Evolutionary conservation across 2,113 vertebrate genomes (phyloP), one percentile per base, ranked within the genome.

Genomic region (Numida meleagris): DNA sequence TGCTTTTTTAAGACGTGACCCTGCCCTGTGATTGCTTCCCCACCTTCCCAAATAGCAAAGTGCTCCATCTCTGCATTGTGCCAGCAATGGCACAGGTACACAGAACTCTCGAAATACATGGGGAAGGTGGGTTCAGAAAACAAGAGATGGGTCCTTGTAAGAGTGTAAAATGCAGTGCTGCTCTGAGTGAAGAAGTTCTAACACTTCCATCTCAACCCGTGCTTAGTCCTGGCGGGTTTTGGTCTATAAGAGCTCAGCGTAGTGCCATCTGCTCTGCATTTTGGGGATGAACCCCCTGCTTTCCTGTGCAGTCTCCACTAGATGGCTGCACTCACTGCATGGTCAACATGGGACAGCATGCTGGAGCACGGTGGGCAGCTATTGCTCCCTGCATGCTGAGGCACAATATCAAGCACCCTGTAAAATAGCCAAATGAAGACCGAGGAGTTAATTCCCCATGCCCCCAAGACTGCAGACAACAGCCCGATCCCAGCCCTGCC

Each of bases 21-120:
- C 78, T 84, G 62, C 67, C 58, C 67, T 27, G 17, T 6, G 25
- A 36, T 12, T 34, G 45, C 24, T 8, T 58, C 33, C 18, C 33
- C 24, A 10, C 34, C 14, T 67, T 61, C 27, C 42, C 4, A 7
- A 7, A 55, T 63, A 74, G 61, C 48, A 59, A 65, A 91, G 27
- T 12, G 38, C 17, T 84, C 34, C 1, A 0, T 38, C 40, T 66
- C 12, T 0, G 1, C 33, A 3, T 2, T 2, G 20, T 25, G 43
- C 18, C 55, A 42, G 43, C 5, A 1, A 8, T 5, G 18, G 38
- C 24, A 34, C n/a, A 53, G 40, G 53, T 63, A 42, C 34, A 33
- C 8, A 12, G 75, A 40, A 21, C n/a, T 58, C 46, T 40, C 38
- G 33, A 51, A 62, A 40, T 12, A n/a, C 18, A 8, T 10, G 29